Evolutionary conservation across 2,888 invertebrate species (phyloP), one percentile per base, ranked within the genome.

Genomic region (Caenorhabditis sulstoni): DNA sequence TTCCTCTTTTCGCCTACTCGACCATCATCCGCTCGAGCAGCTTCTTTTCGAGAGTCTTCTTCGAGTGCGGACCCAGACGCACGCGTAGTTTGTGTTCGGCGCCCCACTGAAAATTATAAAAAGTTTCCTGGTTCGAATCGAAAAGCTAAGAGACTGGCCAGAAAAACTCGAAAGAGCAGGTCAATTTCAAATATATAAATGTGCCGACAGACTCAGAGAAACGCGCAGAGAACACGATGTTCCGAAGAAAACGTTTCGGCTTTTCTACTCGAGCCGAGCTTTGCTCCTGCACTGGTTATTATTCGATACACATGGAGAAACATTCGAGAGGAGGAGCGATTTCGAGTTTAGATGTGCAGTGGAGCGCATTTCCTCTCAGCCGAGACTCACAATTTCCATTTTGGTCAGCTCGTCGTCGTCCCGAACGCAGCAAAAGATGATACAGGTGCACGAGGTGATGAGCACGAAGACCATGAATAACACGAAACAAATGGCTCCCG

Each of bases 381-480:
- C 29, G 7, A 29, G 29, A 44, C 23, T 16, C 45, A 76, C 75
- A 52, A 76, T 64, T 68, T 76, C 75, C 64, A 76, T 49, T 58
- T 67, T 76, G 9, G 75, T 76, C 49, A 76, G 18, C 20, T 76
- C 75, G 45, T 76, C 68, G 37, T 76, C 67, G 4, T 76, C 67
- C 14, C 23, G 29, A 9, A 68, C 49, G 37, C 18, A 67, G 20
- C 44, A 76, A 18, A 41, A 76, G 16, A 62, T 76, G 16, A 67
- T 49, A 22, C 68, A 76, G 39, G 59, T 67, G 20, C 23, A 44
- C 20, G 75, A 68, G 29, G 44, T 50, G 16, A 68, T 8, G 1
- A 68, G 37, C 22, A 76, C 37, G 22, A 67, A 49, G 11, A 45
- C 11, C 29, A 68, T 62, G 49, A 68, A 76, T 5, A 64, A 2